Conservation (phyloP, 2,888 invertebrate genomes). For the Cerceris rybyensis region DNA sequence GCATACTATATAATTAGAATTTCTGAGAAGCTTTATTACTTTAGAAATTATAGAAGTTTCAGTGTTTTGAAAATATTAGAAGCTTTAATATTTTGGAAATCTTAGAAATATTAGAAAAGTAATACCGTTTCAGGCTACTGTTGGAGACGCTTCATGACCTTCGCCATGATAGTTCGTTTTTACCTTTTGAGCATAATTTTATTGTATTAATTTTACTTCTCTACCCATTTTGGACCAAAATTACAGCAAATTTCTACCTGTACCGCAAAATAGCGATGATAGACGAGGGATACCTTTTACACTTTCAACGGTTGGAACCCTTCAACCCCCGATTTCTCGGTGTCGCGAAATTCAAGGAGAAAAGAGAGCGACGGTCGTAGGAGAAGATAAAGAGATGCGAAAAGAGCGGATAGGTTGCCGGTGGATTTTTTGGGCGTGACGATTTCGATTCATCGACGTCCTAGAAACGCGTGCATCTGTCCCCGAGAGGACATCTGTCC, state of each 20-base stretch:
- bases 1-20: no score
- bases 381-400: constrained; percentile 47
- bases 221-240: no score
- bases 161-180: no score
- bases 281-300: constrained; percentile 24
- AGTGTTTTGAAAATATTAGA: no score
- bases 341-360: constrained; percentile 16
- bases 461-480: constrained; percentile 73
- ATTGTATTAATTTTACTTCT: no score
- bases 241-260: constrained; percentile 42
- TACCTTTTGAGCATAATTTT: no score
- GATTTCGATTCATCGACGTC: constrained; percentile 77
- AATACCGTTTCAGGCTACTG: no score
- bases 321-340: constrained; percentile 37
- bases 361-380: background rate
- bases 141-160: no score
- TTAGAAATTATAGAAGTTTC: no score
- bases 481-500: constrained; percentile 78
- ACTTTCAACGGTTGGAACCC: constrained; percentile 24
- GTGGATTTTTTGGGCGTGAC: constrained; percentile 79
- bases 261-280: constrained; percentile 24
- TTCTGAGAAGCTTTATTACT: no score
- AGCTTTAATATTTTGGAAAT: no score
- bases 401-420: constrained; percentile 52
- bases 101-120: no score